Conservation (phyloP, 2,888 invertebrate genomes). For the Syrista parreyssii region DNA sequence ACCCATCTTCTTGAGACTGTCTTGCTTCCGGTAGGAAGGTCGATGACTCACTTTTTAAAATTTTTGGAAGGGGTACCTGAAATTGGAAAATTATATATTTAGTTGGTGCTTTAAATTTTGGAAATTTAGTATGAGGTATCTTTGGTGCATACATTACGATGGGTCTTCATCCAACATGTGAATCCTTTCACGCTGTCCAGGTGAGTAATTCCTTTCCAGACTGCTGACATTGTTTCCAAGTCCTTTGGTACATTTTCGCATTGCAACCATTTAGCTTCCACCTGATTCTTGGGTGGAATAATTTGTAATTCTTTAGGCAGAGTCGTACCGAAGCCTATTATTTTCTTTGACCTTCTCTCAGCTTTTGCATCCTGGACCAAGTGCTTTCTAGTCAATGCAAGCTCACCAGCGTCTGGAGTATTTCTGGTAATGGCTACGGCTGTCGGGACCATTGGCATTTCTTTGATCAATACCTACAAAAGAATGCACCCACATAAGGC, state of each 20-base stretch:
- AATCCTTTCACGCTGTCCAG: slow-evolving; percentile 61
- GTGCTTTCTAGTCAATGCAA: slow-evolving; percentile 68
- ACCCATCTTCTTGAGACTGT: slow-evolving; percentile 29
- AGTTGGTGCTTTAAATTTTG: neutral
- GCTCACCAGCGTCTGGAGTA: slow-evolving; percentile 68
- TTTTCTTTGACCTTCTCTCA: slow-evolving; percentile 67
- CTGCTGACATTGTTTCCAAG: slow-evolving; percentile 71
- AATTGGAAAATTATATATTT: neutral
- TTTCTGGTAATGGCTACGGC: slow-evolving; percentile 69
- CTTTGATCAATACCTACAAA: slow-evolving; percentile 67
- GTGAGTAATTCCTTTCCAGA: slow-evolving; percentile 74
- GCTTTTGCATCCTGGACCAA: slow-evolving; percentile 68
- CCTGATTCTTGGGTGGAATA: slow-evolving; percentile 69
- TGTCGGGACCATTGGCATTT: slow-evolving; percentile 72
- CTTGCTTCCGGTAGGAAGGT: slow-evolving; percentile 4
- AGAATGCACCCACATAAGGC: neutral
- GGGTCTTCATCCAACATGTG: slow-evolving; percentile 43
- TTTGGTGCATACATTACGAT: slow-evolving; percentile 38
- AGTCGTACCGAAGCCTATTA: slow-evolving; percentile 68
- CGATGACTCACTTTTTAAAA: slow-evolving; percentile 12
- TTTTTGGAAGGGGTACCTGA: slow-evolving; percentile 22
- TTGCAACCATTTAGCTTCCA: slow-evolving; percentile 69
- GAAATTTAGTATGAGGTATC: neutral
- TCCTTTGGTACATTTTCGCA: slow-evolving; percentile 71
- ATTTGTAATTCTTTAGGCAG: slow-evolving; percentile 69